Percentiles rank a stretch among this genome's conserved stretches.
These are phyloP conservation scores for Orius insidiosus DNA, from an alignment of 1,140 invertebrate genomes.

Conservation along the genomic window DNA sequence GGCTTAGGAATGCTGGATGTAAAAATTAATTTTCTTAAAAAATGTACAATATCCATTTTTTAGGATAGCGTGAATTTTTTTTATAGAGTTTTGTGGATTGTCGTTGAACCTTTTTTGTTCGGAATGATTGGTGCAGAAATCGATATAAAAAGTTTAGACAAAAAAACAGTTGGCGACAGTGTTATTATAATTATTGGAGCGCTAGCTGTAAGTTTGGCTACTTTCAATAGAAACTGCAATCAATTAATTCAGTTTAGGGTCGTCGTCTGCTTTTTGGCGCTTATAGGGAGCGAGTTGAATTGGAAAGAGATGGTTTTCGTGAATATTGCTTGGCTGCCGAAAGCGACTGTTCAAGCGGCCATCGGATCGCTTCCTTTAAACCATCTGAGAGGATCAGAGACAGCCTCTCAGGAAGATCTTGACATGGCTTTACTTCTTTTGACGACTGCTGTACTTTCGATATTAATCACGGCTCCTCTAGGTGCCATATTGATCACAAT, in stretches of 20 bases:
- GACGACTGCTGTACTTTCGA: slow-evolving; percentile 47
- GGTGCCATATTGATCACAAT: slow-evolving; percentile 28
- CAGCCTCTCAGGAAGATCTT: slow-evolving; percentile 1
- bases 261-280: slow-evolving; percentile 35
- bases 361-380: slow-evolving; percentile 41
- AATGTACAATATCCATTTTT: no score
- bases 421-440: slow-evolving; percentile 29
- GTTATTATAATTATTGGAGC: slow-evolving; percentile 2
- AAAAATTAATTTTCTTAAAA: no score
- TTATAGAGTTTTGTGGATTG: slow-evolving; percentile 37
- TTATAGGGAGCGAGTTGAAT: slow-evolving; percentile 38
- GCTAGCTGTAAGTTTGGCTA: slow-evolving; percentile 12
- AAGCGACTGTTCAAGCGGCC: slow-evolving; percentile 53
- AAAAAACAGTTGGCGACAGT: neutral
- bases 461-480: slow-evolving; percentile 53
- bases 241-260: slow-evolving; percentile 33
- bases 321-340: slow-evolving; percentile 53
- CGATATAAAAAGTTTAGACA: slow-evolving; percentile 21
- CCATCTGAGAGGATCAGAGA: slow-evolving; percentile 27
- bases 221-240: neutral
- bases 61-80: no score
- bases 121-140: slow-evolving; percentile 51
- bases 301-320: slow-evolving; percentile 48
- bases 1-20: no score
- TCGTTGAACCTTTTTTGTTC: slow-evolving; percentile 52